Conservation (phyloP, 2,113 vertebrate genomes). For the Gobiocypris rarus region DNA sequence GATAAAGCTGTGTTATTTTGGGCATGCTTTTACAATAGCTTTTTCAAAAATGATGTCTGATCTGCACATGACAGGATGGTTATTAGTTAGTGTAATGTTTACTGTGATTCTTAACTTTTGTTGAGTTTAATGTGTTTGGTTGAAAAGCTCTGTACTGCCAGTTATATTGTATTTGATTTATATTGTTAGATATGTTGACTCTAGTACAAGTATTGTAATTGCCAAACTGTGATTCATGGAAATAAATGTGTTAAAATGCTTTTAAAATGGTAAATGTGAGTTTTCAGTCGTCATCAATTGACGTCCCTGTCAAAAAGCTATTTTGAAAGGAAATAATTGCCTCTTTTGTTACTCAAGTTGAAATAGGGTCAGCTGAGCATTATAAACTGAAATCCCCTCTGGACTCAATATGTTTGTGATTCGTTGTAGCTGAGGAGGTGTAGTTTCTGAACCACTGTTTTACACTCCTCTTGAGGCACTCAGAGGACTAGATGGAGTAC, state of each 20-base stretch:
- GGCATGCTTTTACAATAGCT: background rate
- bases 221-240: constrained; percentile 12
- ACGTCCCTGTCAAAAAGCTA: background rate
- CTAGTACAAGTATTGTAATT: constrained; percentile 12
- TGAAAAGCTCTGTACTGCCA: background rate
- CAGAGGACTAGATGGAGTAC: background rate
- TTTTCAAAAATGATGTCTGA: constrained; percentile 4
- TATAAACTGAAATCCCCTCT: background rate
- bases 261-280: background rate
- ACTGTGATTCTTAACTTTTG: background rate
- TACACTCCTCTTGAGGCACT: background rate
- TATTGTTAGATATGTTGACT: background rate
- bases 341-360: background rate
- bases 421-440: background rate
- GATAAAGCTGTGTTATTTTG: background rate
- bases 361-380: background rate
- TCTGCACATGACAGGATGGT: background rate
- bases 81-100: constrained; percentile 7
- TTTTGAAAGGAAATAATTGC: background rate
- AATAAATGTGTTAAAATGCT: constrained; percentile 21
- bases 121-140: background rate
- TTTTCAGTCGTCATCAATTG: background rate
- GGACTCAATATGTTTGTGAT: background rate
- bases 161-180: background rate
- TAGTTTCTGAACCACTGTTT: background rate